A percentile compares a stretch with the other conserved stretches of the same genome.
These are phyloP conservation scores for Zoanthus gigantus DNA, from an alignment of 92 coral and sea anemone species.

Conservation along the genomic window DNA sequence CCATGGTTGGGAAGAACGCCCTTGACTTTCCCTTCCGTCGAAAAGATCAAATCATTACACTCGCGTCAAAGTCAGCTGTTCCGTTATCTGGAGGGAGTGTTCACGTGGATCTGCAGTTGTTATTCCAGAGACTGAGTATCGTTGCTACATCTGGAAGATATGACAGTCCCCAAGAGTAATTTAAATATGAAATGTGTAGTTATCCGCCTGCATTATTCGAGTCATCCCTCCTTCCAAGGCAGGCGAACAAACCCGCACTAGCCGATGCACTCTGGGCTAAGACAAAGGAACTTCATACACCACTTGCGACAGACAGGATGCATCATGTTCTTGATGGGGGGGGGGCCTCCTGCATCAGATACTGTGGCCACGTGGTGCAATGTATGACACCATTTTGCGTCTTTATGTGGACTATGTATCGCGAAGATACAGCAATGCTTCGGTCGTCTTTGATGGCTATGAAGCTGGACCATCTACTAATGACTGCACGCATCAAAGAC, in stretches of 20 bases:
- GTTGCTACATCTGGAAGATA: slow-evolving; percentile 53
- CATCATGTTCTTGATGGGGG: not conserved
- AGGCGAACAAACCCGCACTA: slow-evolving; percentile 44
- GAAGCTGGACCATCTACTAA: slow-evolving; percentile 64
- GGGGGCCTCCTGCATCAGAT: not conserved
- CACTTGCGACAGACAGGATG: not conserved
- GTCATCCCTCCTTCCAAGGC: slow-evolving; percentile 43
- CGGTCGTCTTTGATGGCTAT: slow-evolving; percentile 64
- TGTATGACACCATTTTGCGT: not conserved
- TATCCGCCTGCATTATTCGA: slow-evolving; percentile 54
- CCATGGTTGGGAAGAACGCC: no score
- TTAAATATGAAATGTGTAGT: slow-evolving; percentile 54
- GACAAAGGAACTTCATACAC: not conserved
- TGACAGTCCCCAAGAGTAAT: slow-evolving; percentile 35
- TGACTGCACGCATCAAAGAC: slow-evolving; percentile 59
- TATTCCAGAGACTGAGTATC: slow-evolving; percentile 31
- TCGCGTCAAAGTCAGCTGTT: no score
- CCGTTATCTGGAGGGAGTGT: no score
- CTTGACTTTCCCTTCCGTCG: no score
- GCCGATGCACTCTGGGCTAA: slow-evolving; percentile 15
- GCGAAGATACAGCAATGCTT: not conserved
- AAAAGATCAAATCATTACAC: no score
- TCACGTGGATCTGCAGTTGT: slow-evolving; percentile 39
- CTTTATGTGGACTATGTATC: not conserved
- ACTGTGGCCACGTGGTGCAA: not conserved